Evolutionary conservation across 2,113 vertebrate genomes (phyloP), one percentile per base, ranked within the genome.

Genomic region (Collichthys lucidus): DNA sequence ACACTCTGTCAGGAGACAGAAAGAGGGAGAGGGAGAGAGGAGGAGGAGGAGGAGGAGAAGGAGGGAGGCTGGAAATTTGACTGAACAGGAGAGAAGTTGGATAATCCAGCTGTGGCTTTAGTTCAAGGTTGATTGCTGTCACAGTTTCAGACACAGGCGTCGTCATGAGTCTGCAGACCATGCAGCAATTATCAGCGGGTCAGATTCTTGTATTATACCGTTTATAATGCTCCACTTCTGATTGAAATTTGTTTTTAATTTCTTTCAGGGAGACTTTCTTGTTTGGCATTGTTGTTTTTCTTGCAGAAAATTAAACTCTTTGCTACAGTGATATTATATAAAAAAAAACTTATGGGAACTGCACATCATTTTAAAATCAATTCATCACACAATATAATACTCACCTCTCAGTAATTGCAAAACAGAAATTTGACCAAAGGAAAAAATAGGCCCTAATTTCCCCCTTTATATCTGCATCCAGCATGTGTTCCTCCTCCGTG

Each of bases 1-100:
- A 94, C 93, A 86, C 75, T 90, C 86, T 91, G 92, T 93, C 92
- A 91, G 86, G 87, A 85, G 75, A 80, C 77, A 86, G 77, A 78
- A 50, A 72, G 77, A 56, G 61, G 47, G 29, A 20, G 60, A 40
- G 35, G 4, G 31, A 52, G 60, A 35, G 35, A 8, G 49, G 22
- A 14, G 69, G 63, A 64, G 49, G 66, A 11, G 26, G 74, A 20
- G 5, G 11, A 52, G 65, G 56, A 26, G 19, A 44, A 5, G 55
- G 19, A 44, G 7, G 55, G 19, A 3, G 79, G 73, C 68, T 52
- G 70, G 69, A 63, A 81, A 88, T 88, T 78, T 88, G 79, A 82
- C 81, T 80, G 73, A 72, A 46, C 42, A 63, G 60, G 52, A 77
- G 71, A 80, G 73, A 82, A 90, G 88, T 88, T 90, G 79, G 86